Conservation (phyloP, 2,888 invertebrate genomes). For the Meteorus cinctellus region DNA sequence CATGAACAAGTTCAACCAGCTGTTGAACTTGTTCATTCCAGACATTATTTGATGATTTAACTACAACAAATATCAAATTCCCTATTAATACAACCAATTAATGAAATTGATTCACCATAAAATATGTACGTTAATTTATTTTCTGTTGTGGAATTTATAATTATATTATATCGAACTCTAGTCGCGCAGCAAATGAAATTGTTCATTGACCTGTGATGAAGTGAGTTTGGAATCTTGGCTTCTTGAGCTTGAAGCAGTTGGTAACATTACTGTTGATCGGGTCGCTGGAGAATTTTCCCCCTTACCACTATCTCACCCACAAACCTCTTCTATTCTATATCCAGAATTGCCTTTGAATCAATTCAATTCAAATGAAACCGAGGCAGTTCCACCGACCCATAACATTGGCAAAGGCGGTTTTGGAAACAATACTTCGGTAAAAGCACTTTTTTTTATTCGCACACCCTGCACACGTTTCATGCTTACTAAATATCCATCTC, state of each 20-base stretch:
- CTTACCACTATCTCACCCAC: neutral
- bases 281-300: slow-evolving; percentile 5
- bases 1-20: neutral
- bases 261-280: slow-evolving; percentile 33
- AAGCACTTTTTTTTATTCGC: neutral
- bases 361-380: slow-evolving; percentile 24
- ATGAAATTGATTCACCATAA: no score
- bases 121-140: neutral
- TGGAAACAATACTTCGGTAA: slow-evolving; percentile 7
- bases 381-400: slow-evolving; percentile 18
- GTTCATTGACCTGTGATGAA: slow-evolving; percentile 34
- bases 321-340: slow-evolving; percentile 3
- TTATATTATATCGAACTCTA: neutral
- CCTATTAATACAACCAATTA: no score
- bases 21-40: neutral
- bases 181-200: neutral
- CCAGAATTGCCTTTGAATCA: slow-evolving; percentile 24
- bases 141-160: neutral
- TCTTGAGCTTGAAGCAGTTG: slow-evolving; percentile 21
- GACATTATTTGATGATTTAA: neutral
- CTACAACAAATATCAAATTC: neutral
- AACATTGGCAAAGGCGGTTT: neutral
- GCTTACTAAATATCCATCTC: neutral
- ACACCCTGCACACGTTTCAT: neutral
- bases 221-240: slow-evolving; percentile 10